Evolutionary conservation across 2,888 invertebrate genomes (phyloP), one percentile per base, ranked within the genome.

Genomic region (Cantharis rufa): DNA sequence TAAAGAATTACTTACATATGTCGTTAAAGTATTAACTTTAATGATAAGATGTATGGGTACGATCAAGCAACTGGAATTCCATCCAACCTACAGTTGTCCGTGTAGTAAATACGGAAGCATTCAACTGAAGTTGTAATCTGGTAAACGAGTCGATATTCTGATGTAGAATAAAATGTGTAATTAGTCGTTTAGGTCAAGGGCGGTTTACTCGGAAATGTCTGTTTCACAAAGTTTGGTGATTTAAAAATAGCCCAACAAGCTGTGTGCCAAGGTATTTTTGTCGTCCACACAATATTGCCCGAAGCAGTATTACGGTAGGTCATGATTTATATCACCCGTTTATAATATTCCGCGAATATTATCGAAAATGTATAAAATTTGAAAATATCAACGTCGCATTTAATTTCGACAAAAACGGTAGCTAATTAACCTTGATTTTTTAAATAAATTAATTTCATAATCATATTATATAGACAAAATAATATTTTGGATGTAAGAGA

Each of bases 161-260:
- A 69, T 76, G 74, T 74, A 70, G 76, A 74, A 48, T 48, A 48
- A 72, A 68, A 73, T 70, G 73, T 76, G 76, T 79, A 78, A 79
- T 76, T 79, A 74, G 74, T 74, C 74, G 78, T 74, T 69, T 72
- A 69, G 79, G 79, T 79, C 78, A 80, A 78, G 80, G 78, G 74
- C 76, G 74, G 64, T 73, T 71, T 70, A 72, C 71, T 78, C 76
- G 75, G 69, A 72, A 72, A 74, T 76, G 76, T 80, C 78, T 78
- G 78, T 79, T 79, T 76, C 74, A 74, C 76, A 78, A 76, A 78
- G 71, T 78, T 80, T 72, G 74, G 80, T 66, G 76, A 72, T 78
- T 78, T 80, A 80, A 76, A 80, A 80, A 78, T 80, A 80, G 76
- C 73, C 71, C 16, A 74, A 73, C 73, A 76, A 77, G 79, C 77